Evolutionary conservation across 2,888 invertebrate genomes (phyloP).

Genomic region (Drosophila pegasa): DNA sequence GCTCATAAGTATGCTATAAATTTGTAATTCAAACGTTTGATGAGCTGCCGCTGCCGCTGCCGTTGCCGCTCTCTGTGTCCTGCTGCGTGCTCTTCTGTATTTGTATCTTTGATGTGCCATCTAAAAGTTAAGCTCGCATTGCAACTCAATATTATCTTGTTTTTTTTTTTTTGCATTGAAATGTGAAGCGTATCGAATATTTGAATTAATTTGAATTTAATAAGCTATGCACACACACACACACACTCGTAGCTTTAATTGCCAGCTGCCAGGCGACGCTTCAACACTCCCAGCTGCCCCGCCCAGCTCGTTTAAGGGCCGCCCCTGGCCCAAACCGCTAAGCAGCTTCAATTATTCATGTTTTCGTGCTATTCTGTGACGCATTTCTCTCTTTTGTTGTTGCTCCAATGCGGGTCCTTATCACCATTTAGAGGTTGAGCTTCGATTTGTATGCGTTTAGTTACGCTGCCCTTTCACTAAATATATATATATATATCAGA

Average conservation of each 20-base stretch:
- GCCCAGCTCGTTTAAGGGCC: not conserved
- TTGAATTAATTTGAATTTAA: slow-evolving; percentile 38
- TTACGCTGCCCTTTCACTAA: slow-evolving; percentile 15
- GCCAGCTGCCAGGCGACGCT: slow-evolving; percentile 45
- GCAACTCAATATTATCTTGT: slow-evolving; percentile 24
- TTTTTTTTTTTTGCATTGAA: slow-evolving; percentile 20
- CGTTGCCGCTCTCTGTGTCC: not conserved
- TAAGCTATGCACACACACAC: slow-evolving; percentile 16
- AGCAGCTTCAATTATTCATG: slow-evolving; percentile 61
- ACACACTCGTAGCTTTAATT: slow-evolving; percentile 29
- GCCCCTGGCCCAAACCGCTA: slow-evolving; percentile 25
- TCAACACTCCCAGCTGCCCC: slow-evolving; percentile 8
- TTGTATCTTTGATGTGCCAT: slow-evolving; percentile 17
- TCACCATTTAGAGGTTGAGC: slow-evolving; percentile 47
- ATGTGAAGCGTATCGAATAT: slow-evolving; percentile 21
- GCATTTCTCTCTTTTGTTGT: slow-evolving; percentile 37
- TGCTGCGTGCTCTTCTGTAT: not conserved
- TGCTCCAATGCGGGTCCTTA: slow-evolving; percentile 55
- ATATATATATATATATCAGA: slow-evolving; percentile 5
- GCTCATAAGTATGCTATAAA: slow-evolving; percentile 51
- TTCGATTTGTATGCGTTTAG: slow-evolving; percentile 46
- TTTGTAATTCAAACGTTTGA: slow-evolving; percentile 28
- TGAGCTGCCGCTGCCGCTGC: slow-evolving; percentile 4
- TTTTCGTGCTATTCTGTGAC: slow-evolving; percentile 48
- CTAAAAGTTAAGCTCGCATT: slow-evolving; percentile 14